Evolutionary conservation across 2,888 invertebrate species (phyloP).

Genomic region (Eristalis intricaria): DNA sequence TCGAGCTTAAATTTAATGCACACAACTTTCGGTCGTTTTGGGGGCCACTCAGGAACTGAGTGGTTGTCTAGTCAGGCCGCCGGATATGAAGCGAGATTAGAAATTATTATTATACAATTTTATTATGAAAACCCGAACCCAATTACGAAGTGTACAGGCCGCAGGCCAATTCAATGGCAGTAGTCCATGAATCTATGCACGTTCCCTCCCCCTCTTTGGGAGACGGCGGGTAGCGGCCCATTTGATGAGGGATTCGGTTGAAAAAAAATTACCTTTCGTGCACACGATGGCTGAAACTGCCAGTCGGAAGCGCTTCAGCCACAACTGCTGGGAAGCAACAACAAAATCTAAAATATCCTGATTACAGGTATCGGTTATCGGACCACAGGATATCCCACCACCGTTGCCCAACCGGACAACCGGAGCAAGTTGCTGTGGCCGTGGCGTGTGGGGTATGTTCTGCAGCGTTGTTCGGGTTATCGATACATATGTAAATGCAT

Average conservation of each 20-base stretch:
- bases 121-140: neutral
- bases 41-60: neutral
- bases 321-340: neutral
- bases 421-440: conserved; percentile 27
- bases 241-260: neutral
- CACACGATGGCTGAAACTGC: neutral
- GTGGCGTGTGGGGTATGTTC: neutral
- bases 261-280: neutral
- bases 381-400: conserved; percentile 42
- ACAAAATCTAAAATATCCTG: conserved; percentile 17
- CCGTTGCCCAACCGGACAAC: conserved; percentile 36
- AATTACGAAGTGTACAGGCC: conserved; percentile 1
- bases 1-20: conserved; percentile 5
- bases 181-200: neutral
- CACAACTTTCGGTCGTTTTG: conserved; percentile 16
- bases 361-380: conserved; percentile 56
- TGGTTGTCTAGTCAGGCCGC: neutral
- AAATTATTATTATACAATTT: neutral
- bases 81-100: neutral
- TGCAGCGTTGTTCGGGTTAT: neutral
- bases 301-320: conserved; percentile 1
- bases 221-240: too few species aligned
- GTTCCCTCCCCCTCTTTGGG: neutral
- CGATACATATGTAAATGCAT: neutral
- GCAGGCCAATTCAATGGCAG: neutral